phyloP scores from a whole-genome alignment of 2,797 vertebrate genomes.

The Pelochelys cantorii region DNA sequence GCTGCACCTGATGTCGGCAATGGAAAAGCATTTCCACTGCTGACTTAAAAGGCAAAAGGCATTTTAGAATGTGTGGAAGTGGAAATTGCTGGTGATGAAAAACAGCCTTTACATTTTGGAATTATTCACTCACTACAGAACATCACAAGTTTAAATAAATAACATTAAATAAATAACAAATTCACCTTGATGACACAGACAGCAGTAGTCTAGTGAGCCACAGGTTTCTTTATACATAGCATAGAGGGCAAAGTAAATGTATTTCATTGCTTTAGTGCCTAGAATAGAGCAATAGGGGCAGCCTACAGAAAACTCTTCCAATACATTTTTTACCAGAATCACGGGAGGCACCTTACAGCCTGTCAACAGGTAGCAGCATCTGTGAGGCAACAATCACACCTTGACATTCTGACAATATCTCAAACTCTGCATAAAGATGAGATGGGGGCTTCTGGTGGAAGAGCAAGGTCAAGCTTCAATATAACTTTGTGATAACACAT shows the following conservation, averaged over 20 bases:
- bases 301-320: background rate
- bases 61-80: background rate
- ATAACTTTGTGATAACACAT: background rate
- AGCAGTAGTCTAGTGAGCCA: background rate
- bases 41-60: background rate
- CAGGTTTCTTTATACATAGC: background rate
- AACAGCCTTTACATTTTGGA: background rate
- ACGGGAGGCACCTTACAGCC: background rate
- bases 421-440: accelerated
- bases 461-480: background rate
- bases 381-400: background rate
- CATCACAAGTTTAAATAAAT: no score
- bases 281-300: background rate
- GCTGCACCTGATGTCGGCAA: background rate
- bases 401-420: background rate
- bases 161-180: background rate
- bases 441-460: background rate
- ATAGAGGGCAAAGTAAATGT: background rate
- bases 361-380: accelerated
- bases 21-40: no score
- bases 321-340: background rate
- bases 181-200: background rate
- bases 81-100: background rate
- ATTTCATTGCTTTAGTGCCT: background rate
- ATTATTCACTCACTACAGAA: background rate